Percentiles rank a stretch among this genome's conserved stretches.
Conservation (phyloP, 2,797 vertebrate genomes). For the Heterohyrax brucei region DNA sequence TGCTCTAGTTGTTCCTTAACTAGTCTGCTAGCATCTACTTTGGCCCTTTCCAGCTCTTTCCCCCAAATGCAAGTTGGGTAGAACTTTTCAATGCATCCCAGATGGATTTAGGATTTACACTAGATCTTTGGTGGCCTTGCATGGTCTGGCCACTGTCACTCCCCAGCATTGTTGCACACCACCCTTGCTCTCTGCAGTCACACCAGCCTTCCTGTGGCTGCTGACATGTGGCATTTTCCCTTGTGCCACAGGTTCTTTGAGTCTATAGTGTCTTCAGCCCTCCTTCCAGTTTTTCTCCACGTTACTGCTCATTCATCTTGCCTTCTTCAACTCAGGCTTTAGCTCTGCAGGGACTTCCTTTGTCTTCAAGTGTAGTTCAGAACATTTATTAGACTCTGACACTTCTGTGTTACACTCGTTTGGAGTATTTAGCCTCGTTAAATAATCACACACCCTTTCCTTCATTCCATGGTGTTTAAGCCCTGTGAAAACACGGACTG, state of each 20-base stretch:
- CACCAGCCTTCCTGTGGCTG: no score
- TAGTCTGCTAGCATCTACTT: not conserved
- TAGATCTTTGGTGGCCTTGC: not conserved
- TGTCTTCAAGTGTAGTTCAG: not conserved
- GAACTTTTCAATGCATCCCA: not conserved
- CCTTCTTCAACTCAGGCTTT: not conserved
- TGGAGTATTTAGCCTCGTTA: not conserved
- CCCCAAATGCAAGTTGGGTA: not conserved
- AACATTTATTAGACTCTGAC: not conserved
- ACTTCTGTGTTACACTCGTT: not conserved
- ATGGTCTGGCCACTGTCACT: rapidly evolving
- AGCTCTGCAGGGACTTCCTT: not conserved
- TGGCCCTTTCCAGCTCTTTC: not conserved
- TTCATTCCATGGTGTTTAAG: not conserved
- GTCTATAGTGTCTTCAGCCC: not conserved
- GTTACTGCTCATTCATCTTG: not conserved
- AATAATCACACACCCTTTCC: not conserved
- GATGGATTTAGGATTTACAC: not conserved
- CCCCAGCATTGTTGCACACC: rapidly evolving
- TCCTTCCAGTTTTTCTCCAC: not conserved
- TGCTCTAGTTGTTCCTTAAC: not conserved
- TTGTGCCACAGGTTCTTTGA: not conserved
- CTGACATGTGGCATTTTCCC: rapidly evolving
- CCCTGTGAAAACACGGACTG: rapidly evolving
- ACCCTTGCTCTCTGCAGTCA: not conserved